Evolutionary conservation across 2,888 invertebrate species (phyloP).

Genomic region (Hypomecis atomaria): DNA sequence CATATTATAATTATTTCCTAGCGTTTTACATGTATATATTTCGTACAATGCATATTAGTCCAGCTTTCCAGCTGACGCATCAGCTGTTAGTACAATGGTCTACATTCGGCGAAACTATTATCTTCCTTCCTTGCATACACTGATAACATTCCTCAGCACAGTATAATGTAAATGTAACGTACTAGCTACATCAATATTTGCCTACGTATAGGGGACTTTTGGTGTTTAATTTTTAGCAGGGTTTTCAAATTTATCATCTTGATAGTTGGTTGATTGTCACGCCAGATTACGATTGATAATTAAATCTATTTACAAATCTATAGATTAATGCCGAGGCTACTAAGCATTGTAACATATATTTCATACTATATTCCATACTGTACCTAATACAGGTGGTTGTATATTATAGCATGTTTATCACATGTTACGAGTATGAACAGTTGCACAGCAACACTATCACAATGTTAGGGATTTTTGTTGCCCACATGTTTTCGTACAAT

Average conservation of each 20-base stretch:
- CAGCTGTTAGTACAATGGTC: neutral
- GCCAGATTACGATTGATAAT: neutral
- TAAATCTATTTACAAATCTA: neutral
- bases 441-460: no score
- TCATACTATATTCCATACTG: neutral
- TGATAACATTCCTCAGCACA: slow-evolving; percentile 8
- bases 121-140: slow-evolving; percentile 1
- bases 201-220: neutral
- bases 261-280: neutral
- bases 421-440: neutral
- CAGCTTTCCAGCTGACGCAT: neutral
- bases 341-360: neutral
- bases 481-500: no score
- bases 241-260: no score
- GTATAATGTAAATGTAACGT: slow-evolving; percentile 6
- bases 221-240: neutral
- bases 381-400: no score
- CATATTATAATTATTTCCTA: neutral
- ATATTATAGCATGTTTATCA: neutral
- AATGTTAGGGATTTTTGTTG: no score
- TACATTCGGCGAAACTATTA: slow-evolving; percentile 5
- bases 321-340: neutral
- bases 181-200: neutral
- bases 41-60: neutral
- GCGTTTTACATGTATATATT: neutral